Percentiles rank a stretch among this genome's conserved stretches.
phyloP scores from a whole-genome alignment of 2,797 vertebrate genomes.

The Pogonophryne albipinna region DNA sequence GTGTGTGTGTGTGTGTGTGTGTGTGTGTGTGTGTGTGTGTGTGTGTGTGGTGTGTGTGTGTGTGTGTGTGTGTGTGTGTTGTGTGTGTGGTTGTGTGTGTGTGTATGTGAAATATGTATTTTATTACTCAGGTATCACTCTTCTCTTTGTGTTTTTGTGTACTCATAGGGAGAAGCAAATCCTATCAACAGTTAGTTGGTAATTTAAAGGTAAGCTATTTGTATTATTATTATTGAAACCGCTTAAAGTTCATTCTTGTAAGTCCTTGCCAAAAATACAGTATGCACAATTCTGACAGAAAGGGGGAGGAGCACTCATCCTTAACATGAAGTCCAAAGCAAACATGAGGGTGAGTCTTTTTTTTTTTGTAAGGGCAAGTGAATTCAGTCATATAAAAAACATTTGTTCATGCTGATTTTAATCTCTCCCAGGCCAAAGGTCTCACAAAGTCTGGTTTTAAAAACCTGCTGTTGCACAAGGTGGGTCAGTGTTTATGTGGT shows the following conservation, averaged over 20 bases:
- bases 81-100: slow-evolving; percentile 6
- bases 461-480: slow-evolving; percentile 87
- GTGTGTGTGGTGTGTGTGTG: slow-evolving; percentile 66
- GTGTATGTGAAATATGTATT: not conserved
- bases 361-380: not conserved
- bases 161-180: slow-evolving; percentile 79
- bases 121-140: not conserved
- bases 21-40: not conserved
- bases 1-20: slow-evolving; percentile 7
- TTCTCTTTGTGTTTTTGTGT: slow-evolving; percentile 3
- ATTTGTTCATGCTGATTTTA: not conserved
- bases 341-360: slow-evolving; percentile 85
- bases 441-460: slow-evolving; percentile 86
- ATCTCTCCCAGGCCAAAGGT: slow-evolving; percentile 81
- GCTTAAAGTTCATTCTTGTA: not conserved
- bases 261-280: not conserved
- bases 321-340: slow-evolving; percentile 89
- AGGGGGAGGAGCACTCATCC: slow-evolving; percentile 91
- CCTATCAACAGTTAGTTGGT: slow-evolving; percentile 90
- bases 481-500: slow-evolving; percentile 56
- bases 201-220: slow-evolving; percentile 87
- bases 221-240: not conserved
- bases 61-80: not conserved
- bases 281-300: slow-evolving; percentile 80
- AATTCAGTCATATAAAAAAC: slow-evolving; percentile 3